Percentiles rank a stretch among this genome's conserved stretches.
Evolutionary conservation across 2,797 vertebrate genomes (phyloP).

Genomic region (Mustela erminea): DNA sequence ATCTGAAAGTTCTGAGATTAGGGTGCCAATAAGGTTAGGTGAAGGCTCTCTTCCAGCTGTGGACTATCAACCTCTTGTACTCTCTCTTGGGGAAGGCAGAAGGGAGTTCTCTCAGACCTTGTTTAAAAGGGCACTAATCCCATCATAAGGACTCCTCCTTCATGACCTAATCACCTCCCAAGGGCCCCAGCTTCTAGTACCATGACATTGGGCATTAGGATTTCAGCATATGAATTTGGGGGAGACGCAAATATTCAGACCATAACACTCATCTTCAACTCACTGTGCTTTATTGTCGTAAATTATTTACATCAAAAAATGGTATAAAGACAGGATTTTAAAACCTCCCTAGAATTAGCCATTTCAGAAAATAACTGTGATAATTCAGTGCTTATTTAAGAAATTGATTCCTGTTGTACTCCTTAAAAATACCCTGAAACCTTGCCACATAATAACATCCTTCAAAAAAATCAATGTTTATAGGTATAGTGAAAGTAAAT

Average conservation of each 20-base stretch:
- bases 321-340: background rate
- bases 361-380: slow-evolving; percentile 8
- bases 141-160: background rate
- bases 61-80: background rate
- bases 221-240: background rate
- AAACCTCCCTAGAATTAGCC: slow-evolving; percentile 30
- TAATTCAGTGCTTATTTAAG: slow-evolving; percentile 69
- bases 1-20: background rate
- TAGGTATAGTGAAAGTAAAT: slow-evolving; percentile 54
- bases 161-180: background rate
- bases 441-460: slow-evolving; percentile 49
- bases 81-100: background rate
- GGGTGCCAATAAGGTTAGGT: background rate
- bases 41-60: no score
- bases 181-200: background rate
- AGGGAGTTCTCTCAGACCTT: background rate
- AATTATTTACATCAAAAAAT: background rate
- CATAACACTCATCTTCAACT: background rate
- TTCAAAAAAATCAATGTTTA: slow-evolving; percentile 51
- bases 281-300: background rate
- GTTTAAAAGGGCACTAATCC: background rate
- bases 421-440: slow-evolving; percentile 50
- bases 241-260: background rate
- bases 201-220: background rate
- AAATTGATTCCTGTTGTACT: slow-evolving; percentile 72